Evolutionary conservation across 1,140 invertebrate genomes (phyloP).

Genomic region (Aphaenogaster rudis): DNA sequence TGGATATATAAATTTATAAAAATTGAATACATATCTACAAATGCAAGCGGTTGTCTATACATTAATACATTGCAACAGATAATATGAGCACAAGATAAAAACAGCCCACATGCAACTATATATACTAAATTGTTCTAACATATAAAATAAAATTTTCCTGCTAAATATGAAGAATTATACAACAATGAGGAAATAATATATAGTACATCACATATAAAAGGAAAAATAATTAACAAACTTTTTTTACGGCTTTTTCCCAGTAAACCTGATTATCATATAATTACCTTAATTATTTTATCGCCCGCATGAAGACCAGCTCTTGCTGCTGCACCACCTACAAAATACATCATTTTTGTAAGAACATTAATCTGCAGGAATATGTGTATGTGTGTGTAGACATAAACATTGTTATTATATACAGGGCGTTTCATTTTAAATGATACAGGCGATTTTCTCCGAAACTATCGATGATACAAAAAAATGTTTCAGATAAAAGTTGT

Average conservation of each 20-base stretch:
- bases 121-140: background rate
- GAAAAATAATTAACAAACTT: background rate
- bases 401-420: no score
- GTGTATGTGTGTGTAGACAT: no score
- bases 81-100: constrained; percentile 27
- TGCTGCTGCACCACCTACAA: constrained; percentile 96
- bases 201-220: background rate
- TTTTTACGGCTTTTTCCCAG: background rate
- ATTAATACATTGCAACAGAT: background rate
- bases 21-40: constrained; percentile 11
- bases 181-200: background rate
- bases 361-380: background rate
- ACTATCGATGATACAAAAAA: no score
- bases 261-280: constrained; percentile 54
- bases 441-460: no score
- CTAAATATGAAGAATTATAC: background rate
- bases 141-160: constrained; percentile 3
- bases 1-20: background rate
- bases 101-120: background rate
- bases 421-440: no score
- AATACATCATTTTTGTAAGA: constrained; percentile 39
- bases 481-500: no score
- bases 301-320: constrained; percentile 96
- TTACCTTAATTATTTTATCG: constrained; percentile 97
- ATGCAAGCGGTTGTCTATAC: background rate